phyloP scores from a whole-genome alignment of 2,888 invertebrate genomes.

The Pterostichus niger region DNA sequence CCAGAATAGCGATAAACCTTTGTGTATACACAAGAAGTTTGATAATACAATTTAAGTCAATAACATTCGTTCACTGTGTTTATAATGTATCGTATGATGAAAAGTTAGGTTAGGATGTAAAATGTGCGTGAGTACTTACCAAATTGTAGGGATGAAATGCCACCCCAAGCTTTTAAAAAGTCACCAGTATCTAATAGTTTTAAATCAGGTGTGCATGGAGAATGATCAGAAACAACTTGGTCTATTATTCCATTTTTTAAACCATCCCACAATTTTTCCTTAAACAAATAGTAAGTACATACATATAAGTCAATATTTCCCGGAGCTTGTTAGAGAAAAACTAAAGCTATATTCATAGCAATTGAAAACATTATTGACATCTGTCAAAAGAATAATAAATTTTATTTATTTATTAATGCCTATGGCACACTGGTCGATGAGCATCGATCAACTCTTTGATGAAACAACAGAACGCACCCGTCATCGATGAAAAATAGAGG shows the following conservation, averaged over 20 bases:
- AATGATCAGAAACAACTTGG: conserved; percentile 85
- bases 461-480: too few species aligned
- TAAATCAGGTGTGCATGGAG: conserved; percentile 83
- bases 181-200: conserved; percentile 79
- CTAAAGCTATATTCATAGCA: too few species aligned
- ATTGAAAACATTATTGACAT: too few species aligned
- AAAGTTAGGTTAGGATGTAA: neutral
- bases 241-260: conserved; percentile 80
- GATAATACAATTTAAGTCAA: conserved; percentile 7
- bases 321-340: too few species aligned
- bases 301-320: too few species aligned
- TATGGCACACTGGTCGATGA: too few species aligned
- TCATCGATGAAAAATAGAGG: too few species aligned
- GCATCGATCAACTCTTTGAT: too few species aligned
- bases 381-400: too few species aligned
- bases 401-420: too few species aligned
- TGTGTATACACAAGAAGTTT: conserved; percentile 65
- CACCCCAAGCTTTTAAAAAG: conserved; percentile 86
- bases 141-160: conserved; percentile 86
- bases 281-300: too few species aligned
- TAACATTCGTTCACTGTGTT: too few species aligned
- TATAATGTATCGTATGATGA: neutral
- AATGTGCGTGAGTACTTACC: conserved; percentile 75
- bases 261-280: conserved; percentile 83
- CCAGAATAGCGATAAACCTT: conserved; percentile 85